Conservation (phyloP, 2,113 vertebrate genomes). For the Dunckerocampus dactyliophorus region DNA sequence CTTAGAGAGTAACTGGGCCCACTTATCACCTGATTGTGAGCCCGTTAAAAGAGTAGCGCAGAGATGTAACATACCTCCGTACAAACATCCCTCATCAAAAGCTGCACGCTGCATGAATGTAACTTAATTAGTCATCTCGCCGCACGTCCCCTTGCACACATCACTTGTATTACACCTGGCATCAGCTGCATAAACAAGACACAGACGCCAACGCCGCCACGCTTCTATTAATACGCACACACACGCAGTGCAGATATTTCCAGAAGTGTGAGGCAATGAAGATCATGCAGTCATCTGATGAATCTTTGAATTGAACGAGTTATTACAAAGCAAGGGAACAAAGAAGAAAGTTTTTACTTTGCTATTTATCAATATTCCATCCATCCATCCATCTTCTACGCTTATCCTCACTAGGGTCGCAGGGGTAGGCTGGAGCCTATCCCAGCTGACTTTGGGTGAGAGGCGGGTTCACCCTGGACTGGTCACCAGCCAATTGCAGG, state of each 20-base stretch:
- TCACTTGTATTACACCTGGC: background rate
- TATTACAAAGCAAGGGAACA: too few relatives aligned
- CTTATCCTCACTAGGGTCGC: too few relatives aligned
- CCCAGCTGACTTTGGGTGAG: too few relatives aligned
- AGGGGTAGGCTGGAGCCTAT: too few relatives aligned
- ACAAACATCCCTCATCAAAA: background rate
- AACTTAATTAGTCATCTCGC: constrained; percentile 3
- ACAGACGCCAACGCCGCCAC: background rate
- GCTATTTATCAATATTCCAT: background rate
- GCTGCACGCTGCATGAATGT: background rate
- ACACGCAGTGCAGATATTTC: background rate
- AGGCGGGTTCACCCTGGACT: too few relatives aligned
- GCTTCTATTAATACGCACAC: constrained; percentile 7
- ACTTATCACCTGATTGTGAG: too few relatives aligned
- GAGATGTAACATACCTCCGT: too few relatives aligned
- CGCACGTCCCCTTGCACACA: background rate
- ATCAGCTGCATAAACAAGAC: background rate
- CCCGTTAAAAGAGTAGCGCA: too few relatives aligned
- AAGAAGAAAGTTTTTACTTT: background rate
- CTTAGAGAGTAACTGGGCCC: too few relatives aligned
- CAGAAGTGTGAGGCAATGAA: background rate
- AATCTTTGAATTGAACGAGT: too few relatives aligned
- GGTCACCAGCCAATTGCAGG: too few relatives aligned
- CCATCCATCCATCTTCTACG: background rate
- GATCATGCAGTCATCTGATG: background rate